Conservation (phyloP, 2,888 invertebrate species). For the Drosophila eohydei region DNA sequence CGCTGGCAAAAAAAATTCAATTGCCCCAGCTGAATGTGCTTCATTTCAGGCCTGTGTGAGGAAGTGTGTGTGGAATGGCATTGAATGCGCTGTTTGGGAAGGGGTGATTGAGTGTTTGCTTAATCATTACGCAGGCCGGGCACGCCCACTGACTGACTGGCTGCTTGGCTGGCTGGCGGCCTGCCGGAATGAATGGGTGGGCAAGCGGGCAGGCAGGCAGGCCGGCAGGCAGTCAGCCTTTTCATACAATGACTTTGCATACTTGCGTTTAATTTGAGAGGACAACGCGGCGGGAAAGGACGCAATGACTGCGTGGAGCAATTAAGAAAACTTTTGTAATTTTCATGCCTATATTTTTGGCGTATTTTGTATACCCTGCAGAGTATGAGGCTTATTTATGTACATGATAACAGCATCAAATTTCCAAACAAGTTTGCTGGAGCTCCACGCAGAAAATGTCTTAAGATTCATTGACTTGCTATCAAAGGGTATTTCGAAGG, state of each 20-base stretch:
- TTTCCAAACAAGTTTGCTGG: neutral
- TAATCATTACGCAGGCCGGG: conserved; percentile 62
- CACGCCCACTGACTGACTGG: conserved; percentile 37
- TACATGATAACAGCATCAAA: neutral
- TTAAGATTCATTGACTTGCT: neutral
- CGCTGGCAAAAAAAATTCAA: conserved; percentile 46
- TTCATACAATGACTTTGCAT: conserved; percentile 74
- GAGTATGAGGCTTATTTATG: neutral
- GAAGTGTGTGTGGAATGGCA: conserved; percentile 10
- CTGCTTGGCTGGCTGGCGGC: neutral
- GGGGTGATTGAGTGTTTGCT: conserved; percentile 54
- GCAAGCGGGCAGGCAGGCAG: conserved; percentile 9
- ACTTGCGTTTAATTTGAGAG: conserved; percentile 72
- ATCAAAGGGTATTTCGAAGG: conserved; percentile 11
- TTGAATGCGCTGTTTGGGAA: conserved; percentile 11
- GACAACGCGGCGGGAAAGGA: conserved; percentile 17
- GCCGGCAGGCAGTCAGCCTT: conserved; percentile 16
- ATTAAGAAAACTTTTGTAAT: conserved; percentile 79
- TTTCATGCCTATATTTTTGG: conserved; percentile 70
- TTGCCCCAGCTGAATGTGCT: conserved; percentile 58
- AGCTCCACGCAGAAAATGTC: neutral
- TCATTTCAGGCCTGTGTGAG: conserved; percentile 46
- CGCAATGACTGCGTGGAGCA: conserved; percentile 48
- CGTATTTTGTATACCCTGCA: conserved; percentile 42
- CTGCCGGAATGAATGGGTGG: neutral